These are phyloP conservation scores for Maniola jurtina DNA, from an alignment of 1,140 invertebrate species.

Conservation along the genomic window DNA sequence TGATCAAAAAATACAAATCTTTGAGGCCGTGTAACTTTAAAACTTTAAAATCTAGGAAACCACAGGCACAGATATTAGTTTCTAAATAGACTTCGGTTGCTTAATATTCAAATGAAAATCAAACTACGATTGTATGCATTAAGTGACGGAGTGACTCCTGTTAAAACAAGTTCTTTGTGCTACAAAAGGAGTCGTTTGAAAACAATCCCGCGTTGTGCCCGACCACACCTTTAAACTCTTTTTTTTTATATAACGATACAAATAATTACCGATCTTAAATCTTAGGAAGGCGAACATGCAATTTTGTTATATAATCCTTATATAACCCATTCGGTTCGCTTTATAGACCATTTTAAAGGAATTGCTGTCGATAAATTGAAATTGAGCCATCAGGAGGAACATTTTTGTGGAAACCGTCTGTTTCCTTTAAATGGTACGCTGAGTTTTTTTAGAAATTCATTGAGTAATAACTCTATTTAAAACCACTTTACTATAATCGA, in stretches of 20 bases:
- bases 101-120: too few species aligned
- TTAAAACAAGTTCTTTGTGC: too few species aligned
- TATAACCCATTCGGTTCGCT: constrained; percentile 37
- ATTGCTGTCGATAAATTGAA: constrained; percentile 48
- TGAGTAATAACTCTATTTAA: background rate
- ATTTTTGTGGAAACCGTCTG: constrained; percentile 32
- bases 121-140: too few species aligned
- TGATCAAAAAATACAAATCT: too few species aligned
- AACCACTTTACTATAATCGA: too few species aligned
- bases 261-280: constrained; percentile 14
- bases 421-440: constrained; percentile 31
- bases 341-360: constrained; percentile 49
- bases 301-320: constrained; percentile 40
- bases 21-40: too few species aligned
- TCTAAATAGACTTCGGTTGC: too few species aligned
- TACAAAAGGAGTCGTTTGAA: too few species aligned
- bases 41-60: too few species aligned
- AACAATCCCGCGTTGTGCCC: too few species aligned
- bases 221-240: background rate
- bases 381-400: constrained; percentile 40
- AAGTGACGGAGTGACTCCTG: too few species aligned
- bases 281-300: constrained; percentile 36
- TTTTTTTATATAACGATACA: background rate
- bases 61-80: too few species aligned
- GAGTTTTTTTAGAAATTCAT: constrained; percentile 18